phyloP scores from a whole-genome alignment of 2,797 vertebrate genomes.

The Varecia variegata region DNA sequence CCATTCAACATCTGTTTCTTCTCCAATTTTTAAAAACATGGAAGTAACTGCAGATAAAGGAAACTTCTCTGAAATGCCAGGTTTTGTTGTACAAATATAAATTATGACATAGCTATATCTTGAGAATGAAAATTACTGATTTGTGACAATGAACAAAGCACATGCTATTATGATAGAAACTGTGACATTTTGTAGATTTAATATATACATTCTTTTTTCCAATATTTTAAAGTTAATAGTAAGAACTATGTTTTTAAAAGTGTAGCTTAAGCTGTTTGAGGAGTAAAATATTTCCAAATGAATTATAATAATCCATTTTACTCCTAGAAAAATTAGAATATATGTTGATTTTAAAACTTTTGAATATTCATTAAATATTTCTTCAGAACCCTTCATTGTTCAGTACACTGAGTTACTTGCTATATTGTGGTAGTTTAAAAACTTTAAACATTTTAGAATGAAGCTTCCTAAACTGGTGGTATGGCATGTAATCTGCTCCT shows the following conservation, averaged over 20 bases:
- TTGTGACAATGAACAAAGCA: constrained; percentile 63
- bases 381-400: neutral
- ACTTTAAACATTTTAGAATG: neutral
- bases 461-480: neutral
- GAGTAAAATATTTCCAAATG: constrained; percentile 8
- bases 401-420: neutral
- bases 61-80: constrained; percentile 75
- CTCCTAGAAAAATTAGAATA: constrained; percentile 1
- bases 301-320: neutral
- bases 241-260: neutral
- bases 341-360: constrained; percentile 4
- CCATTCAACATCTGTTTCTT: constrained; percentile 75
- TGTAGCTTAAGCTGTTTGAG: neutral
- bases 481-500: neutral
- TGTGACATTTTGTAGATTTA: constrained; percentile 32
- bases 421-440: neutral
- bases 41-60: constrained; percentile 76
- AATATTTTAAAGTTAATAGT: neutral
- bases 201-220: neutral
- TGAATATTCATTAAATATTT: neutral
- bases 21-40: constrained; percentile 68
- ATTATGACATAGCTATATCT: constrained; percentile 71
- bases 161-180: constrained; percentile 2
- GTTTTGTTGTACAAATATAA: constrained; percentile 69
- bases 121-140: constrained; percentile 69